phyloP scores from a whole-genome alignment of 1,140 invertebrate genomes.

The Onthophagus taurus region DNA sequence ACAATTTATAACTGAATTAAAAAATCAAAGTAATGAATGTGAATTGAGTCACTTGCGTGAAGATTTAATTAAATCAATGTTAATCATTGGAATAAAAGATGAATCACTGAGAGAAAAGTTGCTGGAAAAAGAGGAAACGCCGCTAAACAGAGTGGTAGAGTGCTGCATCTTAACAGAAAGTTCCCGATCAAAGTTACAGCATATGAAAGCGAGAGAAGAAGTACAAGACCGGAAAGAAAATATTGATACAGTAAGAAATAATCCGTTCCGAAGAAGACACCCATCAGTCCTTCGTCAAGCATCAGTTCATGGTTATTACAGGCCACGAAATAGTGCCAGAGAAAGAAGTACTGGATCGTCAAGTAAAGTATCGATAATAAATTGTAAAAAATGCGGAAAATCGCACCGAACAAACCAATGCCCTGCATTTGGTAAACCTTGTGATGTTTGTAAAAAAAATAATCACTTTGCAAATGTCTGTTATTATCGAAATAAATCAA shows the following conservation, averaged over 20 bases:
- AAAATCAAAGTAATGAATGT: slow-evolving; percentile 3
- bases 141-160: slow-evolving; percentile 6
- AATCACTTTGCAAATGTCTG: no score
- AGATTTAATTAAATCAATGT: background rate
- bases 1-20: background rate
- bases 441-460: no score
- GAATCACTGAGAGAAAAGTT: slow-evolving; percentile 1
- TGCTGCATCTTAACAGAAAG: slow-evolving; percentile 8
- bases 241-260: no score
- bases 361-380: no score
- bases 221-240: no score
- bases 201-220: no score
- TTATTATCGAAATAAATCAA: no score
- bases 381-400: slow-evolving; percentile 10
- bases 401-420: slow-evolving; percentile 5
- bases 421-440: slow-evolving; percentile 8
- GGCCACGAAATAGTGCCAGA: no score
- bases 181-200: background rate
- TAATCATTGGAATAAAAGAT: background rate
- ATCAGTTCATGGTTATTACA: no score
- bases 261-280: no score
- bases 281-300: no score
- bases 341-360: no score
- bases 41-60: background rate
- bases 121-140: slow-evolving; percentile 1